Conservation (phyloP, 1,140 invertebrate genomes). For the Drosophila ambigua region DNA sequence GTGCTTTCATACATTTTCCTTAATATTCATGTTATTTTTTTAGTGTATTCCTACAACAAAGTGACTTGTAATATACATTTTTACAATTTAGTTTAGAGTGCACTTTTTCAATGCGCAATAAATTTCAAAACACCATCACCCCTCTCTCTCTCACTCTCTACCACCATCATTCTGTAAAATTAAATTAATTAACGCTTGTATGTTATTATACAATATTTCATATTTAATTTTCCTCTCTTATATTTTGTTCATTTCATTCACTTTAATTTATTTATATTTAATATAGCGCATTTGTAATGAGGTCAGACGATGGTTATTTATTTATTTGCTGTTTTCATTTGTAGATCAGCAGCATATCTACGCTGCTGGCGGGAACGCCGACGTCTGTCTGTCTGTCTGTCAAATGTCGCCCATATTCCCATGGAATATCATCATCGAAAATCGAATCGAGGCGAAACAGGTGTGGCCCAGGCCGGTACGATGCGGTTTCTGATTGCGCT, state of each 20-base stretch:
- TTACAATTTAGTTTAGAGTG: slow-evolving; percentile 52
- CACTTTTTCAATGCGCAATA: slow-evolving; percentile 76
- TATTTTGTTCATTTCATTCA: slow-evolving; percentile 32
- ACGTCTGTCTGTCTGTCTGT: slow-evolving; percentile 24
- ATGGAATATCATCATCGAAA: slow-evolving; percentile 45
- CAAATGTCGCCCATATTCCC: background rate
- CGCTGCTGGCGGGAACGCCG: slow-evolving; percentile 10
- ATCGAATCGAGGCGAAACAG: slow-evolving; percentile 42
- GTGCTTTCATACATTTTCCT: background rate
- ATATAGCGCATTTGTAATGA: slow-evolving; percentile 60
- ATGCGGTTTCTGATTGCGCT: slow-evolving; percentile 20
- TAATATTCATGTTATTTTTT: background rate
- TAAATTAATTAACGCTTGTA: slow-evolving; percentile 63
- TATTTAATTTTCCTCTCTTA: slow-evolving; percentile 21
- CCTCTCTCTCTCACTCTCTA: background rate
- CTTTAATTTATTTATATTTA: slow-evolving; percentile 20
- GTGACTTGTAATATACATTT: slow-evolving; percentile 31
- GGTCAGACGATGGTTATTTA: slow-evolving; percentile 56
- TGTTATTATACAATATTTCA: slow-evolving; percentile 44
- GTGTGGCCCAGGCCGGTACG: slow-evolving; percentile 18
- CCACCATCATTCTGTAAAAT: slow-evolving; percentile 19
- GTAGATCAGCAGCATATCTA: slow-evolving; percentile 44
- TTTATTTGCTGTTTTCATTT: slow-evolving; percentile 10
- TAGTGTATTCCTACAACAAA: slow-evolving; percentile 8
- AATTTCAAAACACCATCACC: slow-evolving; percentile 52